Evolutionary conservation across 1,140 invertebrate genomes (phyloP).

Genomic region (Eupeodes corollae): DNA sequence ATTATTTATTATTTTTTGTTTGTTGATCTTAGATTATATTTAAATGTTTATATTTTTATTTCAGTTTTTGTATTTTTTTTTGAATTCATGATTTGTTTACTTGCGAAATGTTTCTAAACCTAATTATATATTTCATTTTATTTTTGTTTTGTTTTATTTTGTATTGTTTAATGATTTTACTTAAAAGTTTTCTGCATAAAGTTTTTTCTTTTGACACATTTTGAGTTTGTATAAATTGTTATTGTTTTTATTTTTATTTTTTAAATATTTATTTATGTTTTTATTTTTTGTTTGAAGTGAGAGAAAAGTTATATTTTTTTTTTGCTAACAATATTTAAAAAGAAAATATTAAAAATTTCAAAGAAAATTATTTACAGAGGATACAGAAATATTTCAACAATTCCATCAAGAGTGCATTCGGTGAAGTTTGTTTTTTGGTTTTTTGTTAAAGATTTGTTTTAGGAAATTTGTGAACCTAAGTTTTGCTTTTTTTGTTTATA

Average conservation of each 20-base stretch:
- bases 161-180: too few relatives aligned
- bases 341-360: too few relatives aligned
- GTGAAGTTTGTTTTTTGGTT: not conserved
- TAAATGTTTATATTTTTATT: slow-evolving; percentile 22
- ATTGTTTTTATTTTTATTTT: not conserved
- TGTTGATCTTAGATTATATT: not conserved
- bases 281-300: not conserved
- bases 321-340: not conserved
- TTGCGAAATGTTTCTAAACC: slow-evolving; percentile 2
- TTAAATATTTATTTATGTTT: not conserved
- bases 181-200: not conserved
- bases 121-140: slow-evolving; percentile 4
- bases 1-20: not conserved
- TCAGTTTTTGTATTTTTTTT: slow-evolving; percentile 10
- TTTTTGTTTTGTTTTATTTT: not conserved
- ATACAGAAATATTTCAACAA: not conserved
- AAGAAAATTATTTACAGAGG: too few relatives aligned
- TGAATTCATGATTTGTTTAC: too few relatives aligned
- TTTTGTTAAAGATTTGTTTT: not conserved
- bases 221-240: not conserved
- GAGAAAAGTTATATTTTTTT: not conserved
- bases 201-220: slow-evolving; percentile 6
- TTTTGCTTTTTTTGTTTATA: not conserved
- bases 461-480: not conserved
- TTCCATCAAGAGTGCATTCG: not conserved